Base-by-base conservation (phyloP, 2,113 vertebrate genomes). In the Tetrax tetrax region DNA sequence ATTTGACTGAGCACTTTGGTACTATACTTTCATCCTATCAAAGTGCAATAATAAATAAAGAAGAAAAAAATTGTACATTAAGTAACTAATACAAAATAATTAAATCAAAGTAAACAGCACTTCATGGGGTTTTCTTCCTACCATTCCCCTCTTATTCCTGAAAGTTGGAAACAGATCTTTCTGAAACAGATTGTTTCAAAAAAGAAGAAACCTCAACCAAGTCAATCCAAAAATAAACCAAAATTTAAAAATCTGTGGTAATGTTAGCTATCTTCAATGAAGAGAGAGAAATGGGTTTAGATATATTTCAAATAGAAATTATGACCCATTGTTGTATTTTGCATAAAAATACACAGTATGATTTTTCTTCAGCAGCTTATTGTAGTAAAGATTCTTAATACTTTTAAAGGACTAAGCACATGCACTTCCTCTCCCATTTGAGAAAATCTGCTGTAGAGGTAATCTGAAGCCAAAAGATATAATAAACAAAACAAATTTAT, bases 91-190 rank as follows among this genome's bases (percentile, higher is more conserved):
- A 31, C 3, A 71, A 94, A 83, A 53, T 14, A 43, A 61, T 28
- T 4, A 87, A 25, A 78, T 41, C 6, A 68, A 72, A 89, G 18
- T 18, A 82, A n/a, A 54, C 13, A 56, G 57, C 31, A 61, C 24
- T 79, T 48, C 12, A n/a, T 25, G 21, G 18, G 12, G 1, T 1
- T 24, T 47, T 33, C 29, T 0, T 12, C 14, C 50, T 70, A 3
- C 1, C 9, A n/a, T 56, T 56, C 56, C 5, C 64, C 12, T 18
- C 9, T 5, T 37, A 14, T 23, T 84, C 4, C 60, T 89, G 64
- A 37, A 61, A 66, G 21, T 37, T 20, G 60, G 13, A 86, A 33
- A 12, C 27, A 54, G 14, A n/a, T 35, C 29, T 41, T 93, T 33
- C 25, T 53, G 14, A 83, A 60, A 57, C 2, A 50, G 54, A 31